phyloP scores from a whole-genome alignment of 1,140 invertebrate genomes.

The Prorops nasuta region DNA sequence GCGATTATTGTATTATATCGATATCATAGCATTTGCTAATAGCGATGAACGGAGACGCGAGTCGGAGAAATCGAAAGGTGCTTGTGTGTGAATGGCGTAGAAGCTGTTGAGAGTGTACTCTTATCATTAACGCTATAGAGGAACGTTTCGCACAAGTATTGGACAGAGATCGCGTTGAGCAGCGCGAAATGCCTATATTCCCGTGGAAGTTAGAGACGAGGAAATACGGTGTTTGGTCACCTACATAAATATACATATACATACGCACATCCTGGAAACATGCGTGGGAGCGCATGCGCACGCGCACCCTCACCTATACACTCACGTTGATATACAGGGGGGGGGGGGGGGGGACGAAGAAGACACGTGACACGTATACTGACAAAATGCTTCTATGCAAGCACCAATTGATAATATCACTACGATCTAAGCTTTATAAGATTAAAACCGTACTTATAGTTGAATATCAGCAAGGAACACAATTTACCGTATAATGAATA shows the following conservation, averaged over 20 bases:
- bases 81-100: no score
- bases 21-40: no score
- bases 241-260: constrained; percentile 13
- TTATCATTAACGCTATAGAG: no score
- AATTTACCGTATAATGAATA: constrained; percentile 19
- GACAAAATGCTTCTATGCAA: constrained; percentile 41
- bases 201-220: no score
- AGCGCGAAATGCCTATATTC: no score
- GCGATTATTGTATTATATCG: no score
- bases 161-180: no score
- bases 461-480: constrained; percentile 30
- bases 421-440: constrained; percentile 54
- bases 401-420: constrained; percentile 53
- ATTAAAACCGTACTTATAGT: constrained; percentile 33
- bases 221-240: constrained; percentile 3
- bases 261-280: constrained; percentile 7
- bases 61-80: no score
- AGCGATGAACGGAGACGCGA: no score
- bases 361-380: constrained; percentile 22
- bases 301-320: constrained; percentile 17
- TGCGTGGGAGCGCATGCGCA: no score
- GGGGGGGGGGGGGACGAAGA: background rate
- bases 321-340: constrained; percentile 6
- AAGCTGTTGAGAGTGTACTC: no score
- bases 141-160: no score